Conservation (phyloP, 2,113 vertebrate species). For the Cettia cetti region DNA sequence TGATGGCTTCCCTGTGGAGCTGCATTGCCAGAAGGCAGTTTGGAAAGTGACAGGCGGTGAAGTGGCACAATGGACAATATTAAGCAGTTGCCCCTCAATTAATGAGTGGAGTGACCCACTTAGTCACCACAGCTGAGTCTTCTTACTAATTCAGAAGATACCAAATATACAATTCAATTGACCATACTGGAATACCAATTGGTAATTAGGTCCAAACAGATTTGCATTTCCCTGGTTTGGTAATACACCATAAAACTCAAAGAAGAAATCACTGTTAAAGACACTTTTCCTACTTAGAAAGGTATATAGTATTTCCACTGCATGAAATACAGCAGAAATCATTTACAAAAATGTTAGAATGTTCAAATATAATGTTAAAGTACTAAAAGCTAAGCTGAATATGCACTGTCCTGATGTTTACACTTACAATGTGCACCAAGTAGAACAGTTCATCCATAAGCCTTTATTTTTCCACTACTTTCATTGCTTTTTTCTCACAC, state of each 20-base stretch:
- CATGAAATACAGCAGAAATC: background rate
- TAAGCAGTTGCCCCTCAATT: conserved; percentile 47
- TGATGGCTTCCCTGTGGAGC: conserved; percentile 14
- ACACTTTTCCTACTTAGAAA: background rate
- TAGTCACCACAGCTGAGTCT: conserved; percentile 51
- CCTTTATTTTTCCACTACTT: background rate
- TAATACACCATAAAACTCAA: background rate
- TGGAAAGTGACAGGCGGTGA: conserved; percentile 48
- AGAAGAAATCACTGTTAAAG: background rate
- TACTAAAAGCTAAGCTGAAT: background rate
- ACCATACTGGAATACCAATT: conserved; percentile 10
- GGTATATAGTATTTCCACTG: background rate
- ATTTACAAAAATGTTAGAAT: background rate
- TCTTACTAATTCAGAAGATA: conserved; percentile 20
- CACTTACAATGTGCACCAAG: background rate
- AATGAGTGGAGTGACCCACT: conserved; percentile 54
- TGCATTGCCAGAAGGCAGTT: conserved; percentile 48
- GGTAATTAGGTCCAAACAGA: conserved; percentile 9
- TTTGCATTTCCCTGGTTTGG: background rate
- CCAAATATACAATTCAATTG: background rate
- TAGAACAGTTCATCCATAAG: background rate
- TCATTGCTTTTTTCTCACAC: background rate
- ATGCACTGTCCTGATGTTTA: background rate
- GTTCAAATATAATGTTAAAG: background rate
- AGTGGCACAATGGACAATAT: conserved; percentile 32